Evolutionary conservation across 2,113 vertebrate species (phyloP), one percentile per base, ranked within the genome.

Genomic region (Mola mola): DNA sequence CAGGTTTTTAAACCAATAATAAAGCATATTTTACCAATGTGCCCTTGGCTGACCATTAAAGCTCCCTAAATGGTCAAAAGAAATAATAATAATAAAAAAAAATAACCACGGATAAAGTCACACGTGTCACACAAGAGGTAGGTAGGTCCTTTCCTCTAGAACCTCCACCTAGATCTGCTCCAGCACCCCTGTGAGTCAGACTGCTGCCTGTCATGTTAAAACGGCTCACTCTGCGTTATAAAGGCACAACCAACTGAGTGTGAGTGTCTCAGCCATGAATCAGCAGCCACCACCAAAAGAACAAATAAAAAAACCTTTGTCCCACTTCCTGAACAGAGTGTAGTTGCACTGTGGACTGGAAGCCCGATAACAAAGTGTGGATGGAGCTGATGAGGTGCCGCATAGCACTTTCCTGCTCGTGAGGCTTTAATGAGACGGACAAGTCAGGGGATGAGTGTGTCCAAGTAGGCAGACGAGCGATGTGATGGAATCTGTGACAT

Each of bases 261-360:
- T 10, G 24, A 12, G 59, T 53, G 75, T 61, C 20, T 82, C 34
- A 78, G 70, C 38, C 38, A 70, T 88, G 86, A 87, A 85, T 87
- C 85, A 61, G 62, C 4, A 33, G 43, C 57, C 56, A 36, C 16
- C 43, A 57, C 70, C 71, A 60, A 9, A 29, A 9, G 28, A 9
- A 29, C 6, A 29, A 9, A 29, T 9, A 56, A 75, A 66, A 66
- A 67, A 67, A 68, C 76, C 78, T 82, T 87, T 86, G 79, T 88
- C 68, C 79, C 50, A 56, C 61, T 81, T 86, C 78, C 88, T 81
- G 79, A 72, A 80, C 69, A 52, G 57, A 65, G 64, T 75, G 42
- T 55, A 69, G 24, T 36, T 25, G 43, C 36, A 70, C 40, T 25
- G 60, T 46, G 58, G 70, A 60, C 75, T 81, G 73, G 47, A 66